Conservation (phyloP, 2,888 invertebrate species). For the Nomada ruficornis region DNA sequence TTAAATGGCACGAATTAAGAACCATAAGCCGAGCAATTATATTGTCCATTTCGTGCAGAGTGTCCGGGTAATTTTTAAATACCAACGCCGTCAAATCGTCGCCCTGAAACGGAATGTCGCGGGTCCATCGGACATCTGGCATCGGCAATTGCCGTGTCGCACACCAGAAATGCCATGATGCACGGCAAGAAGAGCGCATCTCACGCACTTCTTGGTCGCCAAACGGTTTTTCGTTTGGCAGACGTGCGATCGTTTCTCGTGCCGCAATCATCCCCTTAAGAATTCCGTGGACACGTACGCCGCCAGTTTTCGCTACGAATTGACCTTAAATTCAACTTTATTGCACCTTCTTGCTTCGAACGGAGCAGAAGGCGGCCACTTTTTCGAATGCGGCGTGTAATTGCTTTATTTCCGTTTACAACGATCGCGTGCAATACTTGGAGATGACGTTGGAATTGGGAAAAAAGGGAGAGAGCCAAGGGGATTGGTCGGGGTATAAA, state of each 20-base stretch:
- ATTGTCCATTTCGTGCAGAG: conserved; percentile 34
- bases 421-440: background rate
- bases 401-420: conserved; percentile 60
- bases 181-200: conserved; percentile 58
- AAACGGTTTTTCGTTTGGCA: conserved; percentile 58
- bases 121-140: conserved; percentile 70
- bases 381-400: conserved; percentile 49
- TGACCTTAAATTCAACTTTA: conserved; percentile 59
- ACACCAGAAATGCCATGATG: conserved; percentile 66
- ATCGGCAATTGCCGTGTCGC: conserved; percentile 73
- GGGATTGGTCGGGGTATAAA: background rate
- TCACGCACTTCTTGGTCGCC: conserved; percentile 48
- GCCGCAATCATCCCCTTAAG: conserved; percentile 54
- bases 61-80: conserved; percentile 65
- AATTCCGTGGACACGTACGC: conserved; percentile 50
- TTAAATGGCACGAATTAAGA: conserved; percentile 38
- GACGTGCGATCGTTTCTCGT: conserved; percentile 66
- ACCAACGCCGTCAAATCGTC: conserved; percentile 69
- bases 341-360: conserved; percentile 28
- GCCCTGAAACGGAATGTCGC: conserved; percentile 67
- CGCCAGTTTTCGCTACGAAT: conserved; percentile 56
- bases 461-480: background rate
- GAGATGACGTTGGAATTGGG: background rate
- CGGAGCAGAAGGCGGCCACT: conserved; percentile 35
- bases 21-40: conserved; percentile 51